These are phyloP conservation scores for Aegotheles bennettii DNA, from an alignment of 2,113 vertebrate species.

Conservation along the genomic window DNA sequence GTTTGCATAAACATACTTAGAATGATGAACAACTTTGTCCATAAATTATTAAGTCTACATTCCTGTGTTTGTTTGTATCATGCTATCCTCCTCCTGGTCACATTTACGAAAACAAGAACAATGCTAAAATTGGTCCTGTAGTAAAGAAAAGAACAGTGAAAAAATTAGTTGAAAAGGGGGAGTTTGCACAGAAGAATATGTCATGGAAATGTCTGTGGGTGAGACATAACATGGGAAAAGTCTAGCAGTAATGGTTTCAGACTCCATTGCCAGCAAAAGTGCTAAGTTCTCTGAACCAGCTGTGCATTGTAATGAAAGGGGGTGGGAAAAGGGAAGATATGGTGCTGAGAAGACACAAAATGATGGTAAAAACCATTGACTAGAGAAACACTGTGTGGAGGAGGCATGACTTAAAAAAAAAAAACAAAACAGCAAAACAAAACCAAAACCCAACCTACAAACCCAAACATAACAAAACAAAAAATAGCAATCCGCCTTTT, in stretches of 20 bases:
- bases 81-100: background rate
- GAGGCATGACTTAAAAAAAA: background rate
- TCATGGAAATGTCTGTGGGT: background rate
- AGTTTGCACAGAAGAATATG: background rate
- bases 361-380: background rate
- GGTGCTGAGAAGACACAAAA: background rate
- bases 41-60: background rate
- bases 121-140: background rate
- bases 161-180: background rate
- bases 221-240: background rate
- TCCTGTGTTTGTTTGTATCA: background rate
- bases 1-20: background rate
- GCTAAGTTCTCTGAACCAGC: background rate
- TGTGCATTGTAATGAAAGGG: background rate
- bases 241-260: background rate
- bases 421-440: background rate
- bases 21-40: background rate
- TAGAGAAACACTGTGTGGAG: background rate
- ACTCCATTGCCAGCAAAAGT: background rate
- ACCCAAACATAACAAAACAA: background rate
- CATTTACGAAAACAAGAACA: background rate
- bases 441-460: background rate
- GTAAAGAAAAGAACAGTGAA: background rate
- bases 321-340: background rate
- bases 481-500: rapidly evolving